Percentiles rank a stretch among this genome's conserved stretches.
phyloP scores from a whole-genome alignment of 2,888 invertebrate genomes.

The Xestia rhomboidea region DNA sequence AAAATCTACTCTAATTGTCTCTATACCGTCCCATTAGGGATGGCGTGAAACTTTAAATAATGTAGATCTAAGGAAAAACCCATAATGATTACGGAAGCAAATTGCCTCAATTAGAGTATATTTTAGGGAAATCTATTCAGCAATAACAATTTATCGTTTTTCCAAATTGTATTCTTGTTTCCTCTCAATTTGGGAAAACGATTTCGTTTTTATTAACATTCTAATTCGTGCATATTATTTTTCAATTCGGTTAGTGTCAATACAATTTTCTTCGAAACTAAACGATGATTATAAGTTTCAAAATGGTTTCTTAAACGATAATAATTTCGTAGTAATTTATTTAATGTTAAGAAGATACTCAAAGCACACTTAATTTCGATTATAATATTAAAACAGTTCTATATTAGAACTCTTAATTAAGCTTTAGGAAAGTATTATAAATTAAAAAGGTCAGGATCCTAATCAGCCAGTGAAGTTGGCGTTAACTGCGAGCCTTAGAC shows the following conservation, averaged over 20 bases:
- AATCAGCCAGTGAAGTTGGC: background rate
- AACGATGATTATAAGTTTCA: background rate
- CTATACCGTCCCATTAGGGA: too few species aligned
- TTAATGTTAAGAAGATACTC: background rate
- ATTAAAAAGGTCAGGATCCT: background rate
- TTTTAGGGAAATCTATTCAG: background rate
- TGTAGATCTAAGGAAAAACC: background rate
- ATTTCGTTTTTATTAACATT: background rate
- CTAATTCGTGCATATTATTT: background rate
- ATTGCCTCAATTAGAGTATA: background rate
- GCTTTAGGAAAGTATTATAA: background rate
- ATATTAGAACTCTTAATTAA: background rate
- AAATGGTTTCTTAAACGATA: background rate
- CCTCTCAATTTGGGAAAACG: background rate
- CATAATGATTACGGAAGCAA: slow-evolving; percentile 8
- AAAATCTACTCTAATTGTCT: too few species aligned
- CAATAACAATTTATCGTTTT: slow-evolving; percentile 1
- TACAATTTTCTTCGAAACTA: background rate
- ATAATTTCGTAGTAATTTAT: background rate
- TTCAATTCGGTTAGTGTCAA: background rate
- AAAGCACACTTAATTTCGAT: background rate
- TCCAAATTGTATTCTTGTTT: background rate
- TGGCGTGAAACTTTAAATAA: slow-evolving; percentile 8
- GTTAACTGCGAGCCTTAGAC: background rate
- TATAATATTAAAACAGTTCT: too few species aligned